Conservation (phyloP, 2,797 vertebrate genomes). For the Sebastes ruberrimus region DNA sequence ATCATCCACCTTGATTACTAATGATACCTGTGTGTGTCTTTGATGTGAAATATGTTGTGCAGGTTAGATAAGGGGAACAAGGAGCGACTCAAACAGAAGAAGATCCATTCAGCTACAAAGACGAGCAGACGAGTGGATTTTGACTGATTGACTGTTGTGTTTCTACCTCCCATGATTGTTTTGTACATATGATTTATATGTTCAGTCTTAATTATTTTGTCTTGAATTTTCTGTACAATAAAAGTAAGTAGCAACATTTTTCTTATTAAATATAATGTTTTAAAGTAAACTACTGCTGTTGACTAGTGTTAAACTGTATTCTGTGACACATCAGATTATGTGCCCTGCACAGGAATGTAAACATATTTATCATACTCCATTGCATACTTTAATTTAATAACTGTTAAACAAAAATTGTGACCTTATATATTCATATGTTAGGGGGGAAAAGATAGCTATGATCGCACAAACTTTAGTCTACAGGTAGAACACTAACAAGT, state of each 20-base stretch:
- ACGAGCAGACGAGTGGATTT: slow-evolving; percentile 84
- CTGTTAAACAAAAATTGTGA: not conserved
- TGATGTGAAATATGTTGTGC: slow-evolving; percentile 45
- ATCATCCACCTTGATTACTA: too few relatives aligned
- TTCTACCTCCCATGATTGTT: not conserved
- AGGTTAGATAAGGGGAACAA: slow-evolving; percentile 89
- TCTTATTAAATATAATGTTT: not conserved
- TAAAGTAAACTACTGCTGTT: not conserved
- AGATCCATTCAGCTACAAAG: slow-evolving; percentile 84
- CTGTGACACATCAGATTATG: not conserved
- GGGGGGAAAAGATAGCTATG: not conserved
- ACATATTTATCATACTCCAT: not conserved
- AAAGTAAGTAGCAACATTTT: not conserved
- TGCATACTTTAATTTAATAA: not conserved
- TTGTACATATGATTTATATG: not conserved
- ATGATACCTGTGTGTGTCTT: not conserved
- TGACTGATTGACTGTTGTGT: slow-evolving; percentile 61
- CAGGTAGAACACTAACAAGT: too few relatives aligned
- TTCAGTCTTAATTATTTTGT: not conserved
- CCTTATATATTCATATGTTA: not conserved
- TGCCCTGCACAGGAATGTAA: not conserved
- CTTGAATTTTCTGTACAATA: not conserved
- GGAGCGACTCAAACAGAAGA: slow-evolving; percentile 90
- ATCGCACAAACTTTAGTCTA: not conserved
- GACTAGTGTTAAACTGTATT: not conserved